These are phyloP conservation scores for Taphrorychus bicolor DNA, from an alignment of 2,888 invertebrate genomes.

Conservation along the genomic window DNA sequence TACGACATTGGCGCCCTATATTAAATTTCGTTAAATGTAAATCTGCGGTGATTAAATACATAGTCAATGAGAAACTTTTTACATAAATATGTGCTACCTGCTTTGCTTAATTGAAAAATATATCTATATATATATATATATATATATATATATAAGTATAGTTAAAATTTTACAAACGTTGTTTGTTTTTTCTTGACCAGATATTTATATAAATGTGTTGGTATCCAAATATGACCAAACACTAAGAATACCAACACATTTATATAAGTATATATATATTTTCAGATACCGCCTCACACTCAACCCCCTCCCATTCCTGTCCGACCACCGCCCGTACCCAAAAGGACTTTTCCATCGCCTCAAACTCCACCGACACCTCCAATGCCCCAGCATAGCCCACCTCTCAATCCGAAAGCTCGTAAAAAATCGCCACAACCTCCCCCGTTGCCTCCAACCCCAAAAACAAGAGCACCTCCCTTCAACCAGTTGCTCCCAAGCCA, in stretches of 20 bases:
- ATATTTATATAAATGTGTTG: too few relatives aligned
- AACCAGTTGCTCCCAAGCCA: conserved; percentile 57
- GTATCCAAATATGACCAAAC: too few relatives aligned
- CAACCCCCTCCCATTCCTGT: conserved; percentile 35
- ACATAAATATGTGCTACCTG: too few relatives aligned
- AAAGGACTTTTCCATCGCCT: conserved; percentile 56
- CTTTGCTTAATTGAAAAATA: too few relatives aligned
- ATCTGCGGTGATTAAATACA: neutral
- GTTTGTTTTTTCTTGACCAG: too few relatives aligned
- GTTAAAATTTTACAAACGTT: too few relatives aligned
- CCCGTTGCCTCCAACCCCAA: conserved; percentile 60
- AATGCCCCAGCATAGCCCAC: conserved; percentile 60
- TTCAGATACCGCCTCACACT: conserved; percentile 26
- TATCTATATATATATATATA: too few relatives aligned
- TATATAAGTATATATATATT: too few relatives aligned
- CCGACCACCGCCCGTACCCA: conserved; percentile 62
- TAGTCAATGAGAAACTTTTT: too few relatives aligned
- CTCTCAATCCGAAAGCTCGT: conserved; percentile 45
- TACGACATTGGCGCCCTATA: neutral
- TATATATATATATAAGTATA: too few relatives aligned
- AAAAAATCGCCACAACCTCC: conserved; percentile 53
- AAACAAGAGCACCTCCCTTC: conserved; percentile 53
- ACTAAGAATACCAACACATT: too few relatives aligned
- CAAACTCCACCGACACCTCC: conserved; percentile 54
- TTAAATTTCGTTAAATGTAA: conserved; percentile 10